These are phyloP conservation scores for Stegophylla sp. DNA, from an alignment of 2,888 invertebrate genomes.

Conservation along the genomic window DNA sequence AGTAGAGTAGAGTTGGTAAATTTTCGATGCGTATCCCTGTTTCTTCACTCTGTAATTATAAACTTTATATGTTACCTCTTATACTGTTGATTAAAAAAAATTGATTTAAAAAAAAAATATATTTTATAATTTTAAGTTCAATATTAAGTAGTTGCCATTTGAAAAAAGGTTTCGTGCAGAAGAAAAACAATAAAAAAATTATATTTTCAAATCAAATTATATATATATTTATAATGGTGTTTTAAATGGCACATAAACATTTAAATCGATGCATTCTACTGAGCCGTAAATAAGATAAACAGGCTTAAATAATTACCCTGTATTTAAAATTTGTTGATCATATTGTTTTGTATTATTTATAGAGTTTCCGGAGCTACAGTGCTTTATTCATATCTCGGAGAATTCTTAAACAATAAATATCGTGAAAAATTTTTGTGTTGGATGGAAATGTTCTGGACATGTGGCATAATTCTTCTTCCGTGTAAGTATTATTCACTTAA, in stretches of 20 bases:
- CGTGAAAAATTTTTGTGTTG: conserved; percentile 81
- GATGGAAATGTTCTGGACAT: conserved; percentile 86
- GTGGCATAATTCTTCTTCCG: conserved; percentile 78
- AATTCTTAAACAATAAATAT: conserved; percentile 80
- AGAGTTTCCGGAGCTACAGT: conserved; percentile 71
- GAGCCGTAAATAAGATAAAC: not conserved
- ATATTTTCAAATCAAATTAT: not conserved
- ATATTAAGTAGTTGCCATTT: too few relatives aligned
- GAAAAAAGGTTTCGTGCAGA: too few relatives aligned
- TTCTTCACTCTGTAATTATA: too few relatives aligned
- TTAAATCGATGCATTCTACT: not conserved
- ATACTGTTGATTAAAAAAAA: too few relatives aligned
- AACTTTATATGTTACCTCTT: too few relatives aligned
- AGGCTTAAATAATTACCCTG: not conserved
- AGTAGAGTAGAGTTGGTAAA: too few relatives aligned
- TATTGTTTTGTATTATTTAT: not conserved
- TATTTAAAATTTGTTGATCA: too few relatives aligned
- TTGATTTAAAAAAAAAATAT: too few relatives aligned
- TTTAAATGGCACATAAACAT: too few relatives aligned
- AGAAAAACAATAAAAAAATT: not conserved
- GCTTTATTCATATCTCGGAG: conserved; percentile 75
- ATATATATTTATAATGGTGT: not conserved
- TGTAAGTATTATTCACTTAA: conserved; percentile 68
- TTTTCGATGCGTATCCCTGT: too few relatives aligned
- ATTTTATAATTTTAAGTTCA: too few relatives aligned